Base-by-base conservation (phyloP, 2,797 vertebrate species). In the Simalia tracyae region DNA sequence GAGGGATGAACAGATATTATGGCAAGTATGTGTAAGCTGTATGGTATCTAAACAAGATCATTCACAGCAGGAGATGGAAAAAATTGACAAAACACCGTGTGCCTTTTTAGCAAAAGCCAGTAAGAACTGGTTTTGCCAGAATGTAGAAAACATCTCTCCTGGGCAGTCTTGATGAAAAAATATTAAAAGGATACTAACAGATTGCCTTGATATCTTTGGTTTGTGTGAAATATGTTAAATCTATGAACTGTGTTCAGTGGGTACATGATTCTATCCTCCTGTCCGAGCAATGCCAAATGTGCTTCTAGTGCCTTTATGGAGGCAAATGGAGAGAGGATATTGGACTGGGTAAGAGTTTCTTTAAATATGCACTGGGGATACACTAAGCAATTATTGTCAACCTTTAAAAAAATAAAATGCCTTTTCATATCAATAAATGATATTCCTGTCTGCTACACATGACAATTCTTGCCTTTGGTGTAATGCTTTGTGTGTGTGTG, bases 381-480 rank as follows among this genome's bases (percentile, higher is more conserved):
- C 54, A 54, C 87, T 88, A 88, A 85, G 64, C 61, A 88, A 91
- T n/a, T n/a, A 60, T 31, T 93, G 42, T 72, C 90, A 92, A 85
- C 24, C 7, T 88, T 59, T n/a, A 46, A 88, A 50, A 81, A 81
- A 90, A 92, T 92, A 93, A 90, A 93, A 46, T 88, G 22, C 46
- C 11, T 88, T 93, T 66, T 22, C 36, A 46, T 50, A 28, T 87
- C 50, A 81, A 42, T 93, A 86, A 66, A 89, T 81, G 60, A 68
- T 11, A 15, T 24, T 59, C 2, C 59, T 84, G 60, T 46, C 15
- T 81, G 31, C 22, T 86, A 19, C 50, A 31, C 57, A 8, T 50
- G 19, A 89, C 50, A 9, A 11, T 64, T 64, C n/a, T 24, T 50
- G 9, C 19, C 57, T 64, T 56, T 60, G 42, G 3, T 87, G 36